These are phyloP conservation scores for Gallinago stenura DNA, from an alignment of 2,797 vertebrate species.

Conservation along the genomic window DNA sequence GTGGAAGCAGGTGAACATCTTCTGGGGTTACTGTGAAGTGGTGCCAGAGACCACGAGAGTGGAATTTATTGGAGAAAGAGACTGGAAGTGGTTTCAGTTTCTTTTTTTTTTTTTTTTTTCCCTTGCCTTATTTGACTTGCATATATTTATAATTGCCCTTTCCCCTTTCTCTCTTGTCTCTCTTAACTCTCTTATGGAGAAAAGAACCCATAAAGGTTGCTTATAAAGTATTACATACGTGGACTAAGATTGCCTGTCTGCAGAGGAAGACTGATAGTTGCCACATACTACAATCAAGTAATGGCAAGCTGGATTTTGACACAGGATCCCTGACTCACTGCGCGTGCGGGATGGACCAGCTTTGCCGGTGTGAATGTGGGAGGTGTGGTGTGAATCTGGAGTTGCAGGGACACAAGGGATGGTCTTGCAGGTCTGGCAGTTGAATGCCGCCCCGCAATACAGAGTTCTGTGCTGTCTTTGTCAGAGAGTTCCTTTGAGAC, in stretches of 20 bases:
- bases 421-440: not conserved
- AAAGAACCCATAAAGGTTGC: not conserved
- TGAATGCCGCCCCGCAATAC: not conserved
- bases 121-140: not conserved
- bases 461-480: not conserved
- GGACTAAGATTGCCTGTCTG: not conserved
- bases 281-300: not conserved
- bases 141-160: not conserved
- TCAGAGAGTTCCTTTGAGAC: not conserved
- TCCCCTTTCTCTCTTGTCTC: not conserved
- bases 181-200: not conserved
- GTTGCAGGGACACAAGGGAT: not conserved
- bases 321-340: not conserved
- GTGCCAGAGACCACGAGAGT: conserved; percentile 2
- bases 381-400: not conserved
- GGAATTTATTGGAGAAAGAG: conserved; percentile 18
- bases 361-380: not conserved
- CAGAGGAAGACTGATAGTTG: not conserved
- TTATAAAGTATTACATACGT: not conserved
- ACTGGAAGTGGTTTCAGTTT: conserved; percentile 48
- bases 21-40: conserved; percentile 43
- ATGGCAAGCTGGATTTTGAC: not conserved
- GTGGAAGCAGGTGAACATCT: conserved; percentile 49
- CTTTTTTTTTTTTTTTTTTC: not conserved
- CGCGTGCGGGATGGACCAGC: not conserved